A percentile compares a stretch with the other conserved stretches of the same genome.
Conservation (phyloP, 2,888 invertebrate genomes). For the Malacosoma neustria region DNA sequence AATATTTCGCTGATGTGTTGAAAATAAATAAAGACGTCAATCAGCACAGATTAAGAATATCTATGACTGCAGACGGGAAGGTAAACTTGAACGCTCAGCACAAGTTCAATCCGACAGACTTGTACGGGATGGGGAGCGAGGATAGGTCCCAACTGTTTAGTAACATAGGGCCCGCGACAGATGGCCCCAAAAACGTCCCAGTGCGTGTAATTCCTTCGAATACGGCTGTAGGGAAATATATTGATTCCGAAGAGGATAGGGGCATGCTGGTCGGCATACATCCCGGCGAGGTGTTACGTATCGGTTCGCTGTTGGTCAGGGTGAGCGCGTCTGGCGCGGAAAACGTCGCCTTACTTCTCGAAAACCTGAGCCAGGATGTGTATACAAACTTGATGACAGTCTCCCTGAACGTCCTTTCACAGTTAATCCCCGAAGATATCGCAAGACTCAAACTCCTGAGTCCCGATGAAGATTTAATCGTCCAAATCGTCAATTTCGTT, state of each 20-base stretch:
- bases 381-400: conserved; percentile 56
- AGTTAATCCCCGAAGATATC: conserved; percentile 47
- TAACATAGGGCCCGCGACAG: conserved; percentile 38
- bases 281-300: conserved; percentile 53
- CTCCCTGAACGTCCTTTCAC: conserved; percentile 44
- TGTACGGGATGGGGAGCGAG: conserved; percentile 40
- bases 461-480: conserved; percentile 55
- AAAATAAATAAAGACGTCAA: conserved; percentile 71
- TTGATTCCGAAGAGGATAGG: conserved; percentile 27
- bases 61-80: conserved; percentile 58
- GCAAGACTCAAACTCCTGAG: conserved; percentile 44
- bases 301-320: conserved; percentile 43
- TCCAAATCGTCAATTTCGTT: conserved; percentile 55
- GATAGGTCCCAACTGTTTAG: conserved; percentile 46
- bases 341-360: conserved; percentile 41
- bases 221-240: conserved; percentile 27
- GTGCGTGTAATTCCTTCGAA: conserved; percentile 32
- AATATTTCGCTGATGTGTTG: conserved; percentile 70
- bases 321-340: conserved; percentile 52
- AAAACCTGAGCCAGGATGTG: conserved; percentile 50
- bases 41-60: conserved; percentile 59
- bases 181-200: conserved; percentile 35
- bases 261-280: conserved; percentile 43
- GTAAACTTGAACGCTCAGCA: conserved; percentile 60
- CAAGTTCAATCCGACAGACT: conserved; percentile 49